These are phyloP conservation scores for Platyura marginata DNA, from an alignment of 1,140 invertebrate genomes.

Conservation along the genomic window DNA sequence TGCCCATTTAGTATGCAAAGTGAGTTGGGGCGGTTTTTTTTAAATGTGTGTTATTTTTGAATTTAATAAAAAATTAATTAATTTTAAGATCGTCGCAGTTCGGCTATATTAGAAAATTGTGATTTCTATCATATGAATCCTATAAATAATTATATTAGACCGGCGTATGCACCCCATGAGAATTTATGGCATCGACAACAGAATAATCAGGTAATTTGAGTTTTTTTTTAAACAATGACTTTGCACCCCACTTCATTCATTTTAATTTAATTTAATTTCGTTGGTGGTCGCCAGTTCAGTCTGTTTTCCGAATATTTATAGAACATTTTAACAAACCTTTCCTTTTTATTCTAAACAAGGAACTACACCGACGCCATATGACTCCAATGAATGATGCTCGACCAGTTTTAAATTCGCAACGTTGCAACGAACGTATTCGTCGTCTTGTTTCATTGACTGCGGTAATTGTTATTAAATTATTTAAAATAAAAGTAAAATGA, in stretches of 20 bases:
- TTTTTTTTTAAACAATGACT: neutral
- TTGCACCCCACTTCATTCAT: neutral
- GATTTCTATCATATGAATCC: no score
- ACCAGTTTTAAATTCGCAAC: slow-evolving; percentile 14
- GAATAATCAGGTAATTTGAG: slow-evolving; percentile 36
- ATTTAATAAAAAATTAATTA: no score
- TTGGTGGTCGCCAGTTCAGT: neutral
- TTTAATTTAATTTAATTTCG: no score
- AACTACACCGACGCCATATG: slow-evolving; percentile 22
- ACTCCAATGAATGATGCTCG: slow-evolving; percentile 15
- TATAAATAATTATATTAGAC: no score
- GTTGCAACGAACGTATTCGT: slow-evolving; percentile 14
- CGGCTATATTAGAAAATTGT: no score
- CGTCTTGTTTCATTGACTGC: slow-evolving; percentile 17
- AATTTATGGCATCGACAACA: slow-evolving; percentile 54
- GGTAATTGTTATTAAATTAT: slow-evolving; percentile 16
- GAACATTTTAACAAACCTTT: neutral
- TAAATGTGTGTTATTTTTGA: no score
- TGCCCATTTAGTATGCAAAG: no score
- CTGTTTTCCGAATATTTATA: no score
- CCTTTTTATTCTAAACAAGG: no score
- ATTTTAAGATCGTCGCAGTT: no score
- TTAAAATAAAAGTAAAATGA: no score
- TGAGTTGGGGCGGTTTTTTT: no score
- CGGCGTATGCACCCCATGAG: slow-evolving; percentile 53